phyloP scores from a whole-genome alignment of 1,140 invertebrate genomes.

The Centruroides vittatus region DNA sequence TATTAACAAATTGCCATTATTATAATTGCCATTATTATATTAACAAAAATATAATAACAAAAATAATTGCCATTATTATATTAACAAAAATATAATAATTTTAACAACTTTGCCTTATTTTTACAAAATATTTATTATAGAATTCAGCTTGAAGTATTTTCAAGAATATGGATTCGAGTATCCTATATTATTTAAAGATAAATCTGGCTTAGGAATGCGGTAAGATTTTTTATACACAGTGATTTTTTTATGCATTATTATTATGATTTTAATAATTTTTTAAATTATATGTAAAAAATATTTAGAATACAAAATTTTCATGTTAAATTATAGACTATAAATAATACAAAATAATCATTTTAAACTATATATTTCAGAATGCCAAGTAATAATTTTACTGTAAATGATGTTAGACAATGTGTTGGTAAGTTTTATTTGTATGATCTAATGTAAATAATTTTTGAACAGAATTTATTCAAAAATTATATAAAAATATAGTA shows the following conservation, averaged over 20 bases:
- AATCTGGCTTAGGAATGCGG: slow-evolving; percentile 59
- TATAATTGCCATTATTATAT: no score
- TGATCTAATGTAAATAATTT: not conserved
- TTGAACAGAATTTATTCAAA: not conserved
- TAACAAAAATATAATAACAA: no score
- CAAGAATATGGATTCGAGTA: slow-evolving; percentile 82
- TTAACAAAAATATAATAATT: no score
- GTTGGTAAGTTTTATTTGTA: slow-evolving; percentile 42
- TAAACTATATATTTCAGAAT: slow-evolving; percentile 32
- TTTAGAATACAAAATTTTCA: no score
- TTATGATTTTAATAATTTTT: slow-evolving; percentile 10
- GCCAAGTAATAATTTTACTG: slow-evolving; percentile 70
- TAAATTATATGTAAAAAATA: no score
- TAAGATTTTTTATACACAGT: not conserved
- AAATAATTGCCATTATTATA: no score
- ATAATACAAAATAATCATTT: no score
- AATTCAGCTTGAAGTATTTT: slow-evolving; percentile 44
- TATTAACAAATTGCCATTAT: no score
- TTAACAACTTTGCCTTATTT: no score
- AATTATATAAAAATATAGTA: not conserved
- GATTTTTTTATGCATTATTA: slow-evolving; percentile 6
- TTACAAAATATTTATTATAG: slow-evolving; percentile 22
- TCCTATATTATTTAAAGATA: slow-evolving; percentile 79
- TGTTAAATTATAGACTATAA: no score
- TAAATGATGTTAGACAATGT: slow-evolving; percentile 86